Evolutionary conservation across 2,888 invertebrate genomes (phyloP).

Genomic region (Margaritifera margaritifera): DNA sequence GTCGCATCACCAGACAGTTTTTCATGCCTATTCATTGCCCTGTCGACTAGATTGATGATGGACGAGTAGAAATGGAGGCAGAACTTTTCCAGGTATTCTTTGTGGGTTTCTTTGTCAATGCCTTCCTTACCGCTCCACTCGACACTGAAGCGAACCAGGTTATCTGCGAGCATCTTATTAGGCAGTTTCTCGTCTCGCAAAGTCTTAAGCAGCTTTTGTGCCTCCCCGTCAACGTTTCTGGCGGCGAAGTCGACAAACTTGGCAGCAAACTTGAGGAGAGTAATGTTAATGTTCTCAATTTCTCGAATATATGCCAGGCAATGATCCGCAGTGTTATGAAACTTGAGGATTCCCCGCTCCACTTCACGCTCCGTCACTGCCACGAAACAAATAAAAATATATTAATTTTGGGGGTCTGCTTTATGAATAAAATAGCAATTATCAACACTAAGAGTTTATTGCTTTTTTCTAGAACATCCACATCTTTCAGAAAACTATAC

Average conservation of each 20-base stretch:
- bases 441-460: too few relatives aligned
- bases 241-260: slow-evolving; percentile 93
- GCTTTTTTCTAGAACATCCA: too few relatives aligned
- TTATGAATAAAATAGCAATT: neutral
- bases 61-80: slow-evolving; percentile 84
- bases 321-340: slow-evolving; percentile 95
- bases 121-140: slow-evolving; percentile 96
- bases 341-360: slow-evolving; percentile 93
- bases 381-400: slow-evolving; percentile 10
- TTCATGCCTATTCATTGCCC: slow-evolving; percentile 96
- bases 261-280: slow-evolving; percentile 86
- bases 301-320: slow-evolving; percentile 93
- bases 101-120: slow-evolving; percentile 90
- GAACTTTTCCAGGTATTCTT: slow-evolving; percentile 93
- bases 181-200: slow-evolving; percentile 92
- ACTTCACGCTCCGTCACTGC: slow-evolving; percentile 98
- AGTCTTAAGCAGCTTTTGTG: slow-evolving; percentile 89
- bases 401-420: neutral
- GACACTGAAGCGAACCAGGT: slow-evolving; percentile 78
- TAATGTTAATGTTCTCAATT: slow-evolving; percentile 97
- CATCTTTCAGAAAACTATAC: too few relatives aligned
- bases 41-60: slow-evolving; percentile 91
- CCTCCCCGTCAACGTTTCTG: slow-evolving; percentile 88
- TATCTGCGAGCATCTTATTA: slow-evolving; percentile 65
- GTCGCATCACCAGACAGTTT: slow-evolving; percentile 80